Conservation (phyloP, 2,113 vertebrate genomes). For the Dendrocopos noguchii region DNA sequence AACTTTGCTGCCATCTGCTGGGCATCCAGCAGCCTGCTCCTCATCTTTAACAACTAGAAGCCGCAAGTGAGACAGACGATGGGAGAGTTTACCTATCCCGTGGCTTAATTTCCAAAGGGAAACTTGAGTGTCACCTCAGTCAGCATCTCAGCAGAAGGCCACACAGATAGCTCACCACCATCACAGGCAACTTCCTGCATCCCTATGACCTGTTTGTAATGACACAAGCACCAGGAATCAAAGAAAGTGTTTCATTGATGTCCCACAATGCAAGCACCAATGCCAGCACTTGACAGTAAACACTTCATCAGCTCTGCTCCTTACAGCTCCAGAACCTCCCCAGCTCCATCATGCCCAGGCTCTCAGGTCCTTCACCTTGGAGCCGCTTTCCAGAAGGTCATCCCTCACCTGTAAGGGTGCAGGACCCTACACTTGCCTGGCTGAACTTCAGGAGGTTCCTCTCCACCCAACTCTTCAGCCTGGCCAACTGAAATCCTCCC, state of each 20-base stretch:
- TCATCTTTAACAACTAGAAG: neutral
- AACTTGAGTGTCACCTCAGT: neutral
- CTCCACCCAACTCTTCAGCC: too few species aligned
- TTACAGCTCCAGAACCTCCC: neutral
- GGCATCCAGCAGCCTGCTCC: neutral
- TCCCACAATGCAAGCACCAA: neutral
- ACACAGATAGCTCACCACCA: neutral
- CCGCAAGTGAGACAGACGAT: neutral
- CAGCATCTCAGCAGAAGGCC: neutral
- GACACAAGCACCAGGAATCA: neutral
- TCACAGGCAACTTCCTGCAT: neutral
- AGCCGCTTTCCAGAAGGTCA: too few species aligned
- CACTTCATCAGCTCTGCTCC: neutral
- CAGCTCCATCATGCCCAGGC: too few species aligned
- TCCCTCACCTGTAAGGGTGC: too few species aligned
- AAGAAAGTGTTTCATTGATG: neutral
- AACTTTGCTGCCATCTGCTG: slow-evolving; percentile 76
- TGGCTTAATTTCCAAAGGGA: neutral
- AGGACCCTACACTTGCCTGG: neutral
- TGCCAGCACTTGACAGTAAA: fast-evolving
- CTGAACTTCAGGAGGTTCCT: too few species aligned
- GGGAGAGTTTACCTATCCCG: neutral
- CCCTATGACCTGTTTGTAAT: neutral
- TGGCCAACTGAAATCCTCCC: too few species aligned
- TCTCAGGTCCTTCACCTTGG: neutral